Evolutionary conservation across 1,140 invertebrate genomes (phyloP).

Genomic region (Aporrectodea caliginosa): DNA sequence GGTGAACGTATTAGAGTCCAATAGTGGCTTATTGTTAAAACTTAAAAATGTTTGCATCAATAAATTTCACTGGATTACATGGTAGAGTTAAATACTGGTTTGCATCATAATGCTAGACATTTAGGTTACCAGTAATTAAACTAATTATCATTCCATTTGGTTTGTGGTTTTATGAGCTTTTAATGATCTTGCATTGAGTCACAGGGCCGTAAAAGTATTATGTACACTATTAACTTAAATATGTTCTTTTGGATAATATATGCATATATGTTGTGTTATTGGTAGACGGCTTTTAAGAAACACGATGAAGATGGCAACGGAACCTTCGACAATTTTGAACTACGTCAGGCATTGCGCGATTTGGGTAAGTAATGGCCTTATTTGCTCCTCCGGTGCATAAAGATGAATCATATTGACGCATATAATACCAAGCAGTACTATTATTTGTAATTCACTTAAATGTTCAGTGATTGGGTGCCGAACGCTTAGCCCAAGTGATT

Average conservation of each 20-base stretch:
- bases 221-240: conserved; percentile 30
- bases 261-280: no score
- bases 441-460: no score
- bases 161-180: not conserved
- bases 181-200: not conserved
- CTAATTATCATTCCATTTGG: not conserved
- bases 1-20: no score
- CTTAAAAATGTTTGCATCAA: no score
- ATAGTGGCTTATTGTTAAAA: no score
- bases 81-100: no score
- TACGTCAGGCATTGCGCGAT: conserved; percentile 73
- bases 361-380: conserved; percentile 41
- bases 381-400: not conserved
- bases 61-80: no score
- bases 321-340: conserved; percentile 74
- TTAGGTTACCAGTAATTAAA: not conserved
- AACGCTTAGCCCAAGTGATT: not conserved
- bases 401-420: not conserved
- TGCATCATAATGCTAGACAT: not conserved
- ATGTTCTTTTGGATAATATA: conserved; percentile 40
- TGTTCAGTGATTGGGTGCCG: no score
- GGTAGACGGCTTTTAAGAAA: conserved; percentile 81
- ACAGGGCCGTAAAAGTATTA: not conserved
- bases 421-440: not conserved
- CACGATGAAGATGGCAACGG: conserved; percentile 80